A percentile compares a stretch with the other conserved stretches of the same genome.
Evolutionary conservation across 2,888 invertebrate species (phyloP).

Genomic region (Andrena trimmerana): DNA sequence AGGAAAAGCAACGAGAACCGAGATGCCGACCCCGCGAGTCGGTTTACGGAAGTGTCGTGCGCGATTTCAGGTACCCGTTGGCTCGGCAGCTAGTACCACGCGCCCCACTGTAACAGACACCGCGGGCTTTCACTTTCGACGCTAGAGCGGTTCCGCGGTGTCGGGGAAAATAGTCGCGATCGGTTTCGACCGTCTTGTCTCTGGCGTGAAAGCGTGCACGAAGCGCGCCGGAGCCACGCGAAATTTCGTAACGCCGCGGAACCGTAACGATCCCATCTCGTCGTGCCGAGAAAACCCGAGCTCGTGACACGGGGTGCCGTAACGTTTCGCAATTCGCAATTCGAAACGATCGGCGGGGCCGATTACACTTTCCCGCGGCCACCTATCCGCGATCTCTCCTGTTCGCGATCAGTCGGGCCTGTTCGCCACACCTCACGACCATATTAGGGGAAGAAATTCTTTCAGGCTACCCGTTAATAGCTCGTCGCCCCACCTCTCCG

Average conservation of each 20-base stretch:
- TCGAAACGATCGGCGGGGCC: slow-evolving; percentile 75
- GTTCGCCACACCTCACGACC: slow-evolving; percentile 66
- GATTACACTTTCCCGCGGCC: slow-evolving; percentile 79
- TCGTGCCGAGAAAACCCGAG: slow-evolving; percentile 5
- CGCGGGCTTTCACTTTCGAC: slow-evolving; percentile 80
- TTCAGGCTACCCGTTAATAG: slow-evolving; percentile 65
- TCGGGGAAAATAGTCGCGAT: slow-evolving; percentile 33
- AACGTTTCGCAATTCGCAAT: slow-evolving; percentile 84
- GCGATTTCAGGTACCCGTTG: slow-evolving; percentile 58
- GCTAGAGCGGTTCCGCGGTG: slow-evolving; percentile 51
- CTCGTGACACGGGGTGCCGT: slow-evolving; percentile 61
- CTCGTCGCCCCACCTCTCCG: slow-evolving; percentile 30
- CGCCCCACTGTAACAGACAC: slow-evolving; percentile 65
- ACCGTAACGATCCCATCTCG: neutral
- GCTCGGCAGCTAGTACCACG: slow-evolving; percentile 62
- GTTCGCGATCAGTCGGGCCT: slow-evolving; percentile 35
- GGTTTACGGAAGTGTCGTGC: slow-evolving; percentile 64
- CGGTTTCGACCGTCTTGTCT: neutral
- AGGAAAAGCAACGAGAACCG: slow-evolving; percentile 3
- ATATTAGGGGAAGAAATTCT: slow-evolving; percentile 81
- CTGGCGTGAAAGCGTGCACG: slow-evolving; percentile 21
- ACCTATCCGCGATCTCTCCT: slow-evolving; percentile 47
- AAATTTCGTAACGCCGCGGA: slow-evolving; percentile 28
- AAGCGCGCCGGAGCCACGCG: slow-evolving; percentile 18
- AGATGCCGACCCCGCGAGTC: slow-evolving; percentile 19